These are phyloP conservation scores for Hedya salicella DNA, from an alignment of 2,888 invertebrate species.

Conservation along the genomic window DNA sequence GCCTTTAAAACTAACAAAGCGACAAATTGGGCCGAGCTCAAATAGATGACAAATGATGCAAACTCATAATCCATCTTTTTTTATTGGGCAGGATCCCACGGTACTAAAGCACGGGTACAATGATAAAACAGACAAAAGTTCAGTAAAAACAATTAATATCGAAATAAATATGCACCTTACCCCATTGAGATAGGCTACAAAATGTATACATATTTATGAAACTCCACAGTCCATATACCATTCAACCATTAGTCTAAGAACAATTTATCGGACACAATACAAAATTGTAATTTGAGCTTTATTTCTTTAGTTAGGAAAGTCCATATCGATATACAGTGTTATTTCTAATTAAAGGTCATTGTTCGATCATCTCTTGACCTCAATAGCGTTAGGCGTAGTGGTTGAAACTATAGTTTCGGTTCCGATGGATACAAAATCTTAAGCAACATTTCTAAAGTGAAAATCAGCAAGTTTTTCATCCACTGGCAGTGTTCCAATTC, in stretches of 20 bases:
- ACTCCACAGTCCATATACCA: no score
- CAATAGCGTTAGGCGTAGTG: slow-evolving; percentile 13
- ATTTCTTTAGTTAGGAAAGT: not conserved
- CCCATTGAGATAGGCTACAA: not conserved
- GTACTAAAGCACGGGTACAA: not conserved
- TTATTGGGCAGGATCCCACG: slow-evolving; percentile 21
- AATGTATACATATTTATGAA: not conserved
- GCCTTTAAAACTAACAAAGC: no score
- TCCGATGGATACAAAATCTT: slow-evolving; percentile 8
- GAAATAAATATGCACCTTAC: not conserved
- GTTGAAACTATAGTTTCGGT: slow-evolving; percentile 14
- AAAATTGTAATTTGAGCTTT: no score
- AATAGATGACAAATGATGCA: slow-evolving; percentile 19
- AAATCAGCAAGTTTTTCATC: no score
- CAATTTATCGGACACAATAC: not conserved
- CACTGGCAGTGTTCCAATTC: no score
- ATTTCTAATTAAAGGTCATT: slow-evolving; percentile 28
- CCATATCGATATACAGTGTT: not conserved
- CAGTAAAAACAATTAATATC: not conserved
- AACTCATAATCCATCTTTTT: slow-evolving; percentile 16
- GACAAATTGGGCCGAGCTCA: no score
- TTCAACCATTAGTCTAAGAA: not conserved
- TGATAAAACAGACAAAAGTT: not conserved
- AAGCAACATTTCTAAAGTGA: no score
- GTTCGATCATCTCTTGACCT: slow-evolving; percentile 34